Evolutionary conservation across 1,140 invertebrate genomes (phyloP).

Genomic region (Druon quercuslanigerum): DNA sequence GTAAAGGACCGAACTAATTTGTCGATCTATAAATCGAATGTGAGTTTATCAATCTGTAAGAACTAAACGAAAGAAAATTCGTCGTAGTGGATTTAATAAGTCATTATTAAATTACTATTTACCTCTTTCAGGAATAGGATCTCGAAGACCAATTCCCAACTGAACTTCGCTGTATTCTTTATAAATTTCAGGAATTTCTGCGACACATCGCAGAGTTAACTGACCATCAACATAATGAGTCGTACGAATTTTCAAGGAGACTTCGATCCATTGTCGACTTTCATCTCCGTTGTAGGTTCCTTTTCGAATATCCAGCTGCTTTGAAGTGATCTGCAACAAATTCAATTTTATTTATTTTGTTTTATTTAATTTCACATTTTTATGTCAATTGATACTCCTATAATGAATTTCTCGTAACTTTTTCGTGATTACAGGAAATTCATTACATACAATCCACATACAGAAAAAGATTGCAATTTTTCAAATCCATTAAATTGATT

Average conservation of each 20-base stretch:
- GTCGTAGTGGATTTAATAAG: background rate
- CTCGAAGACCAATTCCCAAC: constrained; percentile 58
- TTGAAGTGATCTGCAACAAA: constrained; percentile 6
- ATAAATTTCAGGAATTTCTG: constrained; percentile 64
- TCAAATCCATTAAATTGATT: too few species aligned
- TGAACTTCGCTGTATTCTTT: constrained; percentile 59
- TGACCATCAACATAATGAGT: constrained; percentile 66
- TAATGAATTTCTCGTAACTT: background rate
- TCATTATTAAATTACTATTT: constrained; percentile 38
- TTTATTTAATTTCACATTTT: background rate
- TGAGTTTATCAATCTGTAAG: background rate
- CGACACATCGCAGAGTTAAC: constrained; percentile 67
- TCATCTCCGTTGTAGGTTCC: constrained; percentile 23
- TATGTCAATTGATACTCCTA: background rate
- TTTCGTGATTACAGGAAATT: too few species aligned
- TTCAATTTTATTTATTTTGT: background rate
- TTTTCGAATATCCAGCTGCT: background rate
- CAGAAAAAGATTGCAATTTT: too few species aligned
- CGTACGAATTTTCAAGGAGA: constrained; percentile 60
- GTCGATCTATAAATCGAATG: background rate
- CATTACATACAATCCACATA: too few species aligned
- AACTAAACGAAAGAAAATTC: background rate
- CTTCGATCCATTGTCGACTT: constrained; percentile 58
- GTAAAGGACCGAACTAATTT: too few species aligned
- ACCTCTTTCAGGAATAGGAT: constrained; percentile 70